These are phyloP conservation scores for Pionites leucogaster DNA, from an alignment of 2,113 vertebrate genomes.

Conservation along the genomic window DNA sequence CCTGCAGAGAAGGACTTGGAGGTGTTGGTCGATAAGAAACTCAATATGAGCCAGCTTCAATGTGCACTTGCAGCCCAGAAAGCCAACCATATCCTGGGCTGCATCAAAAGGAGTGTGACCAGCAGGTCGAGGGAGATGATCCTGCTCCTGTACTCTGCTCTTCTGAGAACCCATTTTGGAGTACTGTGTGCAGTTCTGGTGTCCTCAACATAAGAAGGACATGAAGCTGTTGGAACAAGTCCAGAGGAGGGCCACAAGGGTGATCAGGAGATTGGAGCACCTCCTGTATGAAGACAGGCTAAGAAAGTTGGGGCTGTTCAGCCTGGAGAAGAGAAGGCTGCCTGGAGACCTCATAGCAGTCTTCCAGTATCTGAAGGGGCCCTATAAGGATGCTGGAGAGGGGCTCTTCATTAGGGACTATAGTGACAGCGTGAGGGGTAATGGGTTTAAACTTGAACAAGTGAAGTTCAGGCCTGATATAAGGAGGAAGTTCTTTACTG, in stretches of 20 bases:
- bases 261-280: not conserved
- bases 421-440: not conserved
- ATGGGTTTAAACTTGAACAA: not conserved
- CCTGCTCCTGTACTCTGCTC: not conserved
- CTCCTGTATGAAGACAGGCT: not conserved
- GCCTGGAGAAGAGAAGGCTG: not conserved
- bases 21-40: not conserved
- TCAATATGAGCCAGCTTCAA: not conserved
- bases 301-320: not conserved
- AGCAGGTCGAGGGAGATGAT: not conserved
- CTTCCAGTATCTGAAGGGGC: not conserved
- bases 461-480: not conserved
- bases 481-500: not conserved
- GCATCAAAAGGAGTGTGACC: not conserved
- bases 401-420: not conserved
- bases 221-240: too few relatives aligned
- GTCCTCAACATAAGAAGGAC: too few relatives aligned
- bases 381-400: not conserved
- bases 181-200: too few relatives aligned
- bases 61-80: not conserved
- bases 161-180: not conserved
- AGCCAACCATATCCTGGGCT: not conserved
- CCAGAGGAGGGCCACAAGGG: too few relatives aligned
- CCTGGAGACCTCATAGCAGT: not conserved
- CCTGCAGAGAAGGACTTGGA: not conserved